Percentiles rank a stretch among this genome's conserved stretches.
These are phyloP conservation scores for Halictus rubicundus DNA, from an alignment of 1,140 invertebrate species.

Conservation along the genomic window DNA sequence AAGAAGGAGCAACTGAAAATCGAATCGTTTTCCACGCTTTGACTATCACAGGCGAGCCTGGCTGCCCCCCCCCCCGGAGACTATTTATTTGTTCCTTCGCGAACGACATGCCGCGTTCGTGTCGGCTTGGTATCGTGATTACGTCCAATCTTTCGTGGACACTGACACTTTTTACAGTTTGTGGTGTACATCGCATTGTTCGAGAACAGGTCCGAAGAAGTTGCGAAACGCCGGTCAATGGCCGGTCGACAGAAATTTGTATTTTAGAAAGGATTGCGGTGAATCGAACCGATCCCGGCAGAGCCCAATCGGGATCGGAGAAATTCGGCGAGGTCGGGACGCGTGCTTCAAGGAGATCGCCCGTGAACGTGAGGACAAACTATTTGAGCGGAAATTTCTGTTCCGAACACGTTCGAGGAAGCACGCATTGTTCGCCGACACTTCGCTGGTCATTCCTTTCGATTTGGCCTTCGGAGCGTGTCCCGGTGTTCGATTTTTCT, in stretches of 20 bases:
- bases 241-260: not conserved
- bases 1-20: not conserved
- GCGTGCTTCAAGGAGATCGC: too few species aligned
- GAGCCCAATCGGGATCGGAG: not conserved
- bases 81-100: slow-evolving; percentile 5
- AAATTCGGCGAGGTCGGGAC: not conserved
- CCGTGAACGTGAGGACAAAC: too few species aligned
- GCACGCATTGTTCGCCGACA: not conserved
- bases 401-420: not conserved
- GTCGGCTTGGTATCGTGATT: not conserved
- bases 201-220: not conserved
- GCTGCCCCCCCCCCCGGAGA: not conserved
- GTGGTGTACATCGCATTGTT: not conserved
- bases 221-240: too few species aligned
- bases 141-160: not conserved
- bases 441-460: not conserved
- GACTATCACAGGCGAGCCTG: not conserved
- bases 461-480: not conserved
- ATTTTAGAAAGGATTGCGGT: not conserved
- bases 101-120: not conserved
- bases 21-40: slow-evolving; percentile 1
- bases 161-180: not conserved
- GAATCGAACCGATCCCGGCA: not conserved
- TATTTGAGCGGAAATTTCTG: too few species aligned
- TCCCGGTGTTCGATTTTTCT: not conserved